Percentiles rank a stretch among this genome's conserved stretches.
Conservation (phyloP, 2,113 vertebrate genomes). For the Tragulus kanchil region DNA sequence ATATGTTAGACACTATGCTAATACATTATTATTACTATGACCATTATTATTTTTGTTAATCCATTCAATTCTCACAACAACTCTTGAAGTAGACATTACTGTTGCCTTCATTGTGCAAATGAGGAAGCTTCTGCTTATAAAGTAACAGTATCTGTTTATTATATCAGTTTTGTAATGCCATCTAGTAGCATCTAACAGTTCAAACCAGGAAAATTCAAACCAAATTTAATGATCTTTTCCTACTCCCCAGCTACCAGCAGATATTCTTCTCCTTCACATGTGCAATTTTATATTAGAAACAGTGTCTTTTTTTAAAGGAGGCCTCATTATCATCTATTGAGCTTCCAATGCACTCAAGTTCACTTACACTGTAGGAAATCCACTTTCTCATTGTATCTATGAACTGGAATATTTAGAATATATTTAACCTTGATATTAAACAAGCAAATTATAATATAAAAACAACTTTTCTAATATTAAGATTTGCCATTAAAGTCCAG, state of each 20-base stretch:
- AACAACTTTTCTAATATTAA: slow-evolving; percentile 10
- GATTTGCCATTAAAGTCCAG: background rate
- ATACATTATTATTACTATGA: background rate
- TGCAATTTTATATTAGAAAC: slow-evolving; percentile 12
- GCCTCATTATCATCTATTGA: background rate
- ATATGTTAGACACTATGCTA: background rate
- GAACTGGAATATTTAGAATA: background rate
- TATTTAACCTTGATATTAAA: slow-evolving; percentile 54
- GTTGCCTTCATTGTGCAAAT: background rate
- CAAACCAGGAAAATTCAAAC: background rate
- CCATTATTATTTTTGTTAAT: background rate
- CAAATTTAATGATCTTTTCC: background rate
- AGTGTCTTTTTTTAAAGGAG: background rate
- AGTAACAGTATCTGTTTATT: background rate
- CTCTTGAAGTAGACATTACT: background rate
- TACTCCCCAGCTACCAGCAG: background rate
- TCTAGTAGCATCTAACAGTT: background rate
- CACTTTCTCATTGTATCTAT: background rate
- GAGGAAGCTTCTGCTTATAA: background rate
- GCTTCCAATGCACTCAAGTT: background rate
- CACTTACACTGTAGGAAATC: background rate
- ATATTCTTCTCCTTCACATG: background rate
- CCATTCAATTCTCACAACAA: background rate
- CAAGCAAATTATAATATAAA: slow-evolving; percentile 37
- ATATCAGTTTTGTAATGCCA: background rate